phyloP scores from a whole-genome alignment of 1,140 invertebrate species.

The Nylanderia fulva region DNA sequence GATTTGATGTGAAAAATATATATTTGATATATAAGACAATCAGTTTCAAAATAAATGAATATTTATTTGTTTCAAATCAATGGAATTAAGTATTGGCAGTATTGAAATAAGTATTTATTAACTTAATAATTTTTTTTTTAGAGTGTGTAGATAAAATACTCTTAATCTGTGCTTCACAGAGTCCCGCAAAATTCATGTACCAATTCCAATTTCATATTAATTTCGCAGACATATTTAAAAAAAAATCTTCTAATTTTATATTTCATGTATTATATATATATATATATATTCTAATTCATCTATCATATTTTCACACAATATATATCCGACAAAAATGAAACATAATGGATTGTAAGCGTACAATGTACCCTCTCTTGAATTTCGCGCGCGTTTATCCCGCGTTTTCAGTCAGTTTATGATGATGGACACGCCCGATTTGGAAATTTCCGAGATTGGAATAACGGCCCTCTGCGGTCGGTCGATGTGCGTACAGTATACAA shows the following conservation, averaged over 20 bases:
- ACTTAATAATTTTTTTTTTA: no score
- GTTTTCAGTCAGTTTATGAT: slow-evolving; percentile 37
- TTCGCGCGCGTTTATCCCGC: background rate
- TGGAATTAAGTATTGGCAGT: no score
- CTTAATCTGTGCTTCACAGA: slow-evolving; percentile 1
- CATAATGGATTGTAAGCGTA: background rate
- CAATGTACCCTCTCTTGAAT: background rate
- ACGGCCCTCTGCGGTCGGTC: slow-evolving; percentile 60
- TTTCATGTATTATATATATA: no score
- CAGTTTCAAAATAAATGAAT: no score
- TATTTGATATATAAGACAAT: no score
- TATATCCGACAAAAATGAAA: background rate
- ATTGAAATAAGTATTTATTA: no score
- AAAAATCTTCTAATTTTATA: background rate
- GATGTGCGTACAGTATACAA: slow-evolving; percentile 56
- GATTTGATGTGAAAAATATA: no score
- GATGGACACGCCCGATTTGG: slow-evolving; percentile 67
- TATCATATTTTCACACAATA: background rate
- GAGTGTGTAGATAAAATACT: slow-evolving; percentile 19
- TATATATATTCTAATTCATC: no score
- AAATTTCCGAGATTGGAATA: slow-evolving; percentile 72
- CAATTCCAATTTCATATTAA: background rate
- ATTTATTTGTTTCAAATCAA: no score
- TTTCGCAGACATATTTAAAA: background rate
- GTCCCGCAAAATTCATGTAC: background rate